These are phyloP conservation scores for Laupala kohalensis DNA, from an alignment of 1,140 invertebrate species.

Conservation along the genomic window DNA sequence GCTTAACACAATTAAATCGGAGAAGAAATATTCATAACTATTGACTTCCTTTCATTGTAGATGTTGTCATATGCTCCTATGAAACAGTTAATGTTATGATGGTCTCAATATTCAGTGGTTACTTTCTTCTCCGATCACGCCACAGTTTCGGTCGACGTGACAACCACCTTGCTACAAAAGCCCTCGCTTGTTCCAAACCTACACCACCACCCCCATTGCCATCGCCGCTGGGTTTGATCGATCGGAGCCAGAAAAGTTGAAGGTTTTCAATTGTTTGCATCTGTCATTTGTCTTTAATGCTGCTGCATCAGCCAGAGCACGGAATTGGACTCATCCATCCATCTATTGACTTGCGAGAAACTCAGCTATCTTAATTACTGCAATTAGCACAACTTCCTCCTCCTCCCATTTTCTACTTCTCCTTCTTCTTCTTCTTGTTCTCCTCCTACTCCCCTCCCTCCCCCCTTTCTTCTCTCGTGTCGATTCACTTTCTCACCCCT, in stretches of 20 bases:
- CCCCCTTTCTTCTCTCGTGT: not conserved
- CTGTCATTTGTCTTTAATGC: not conserved
- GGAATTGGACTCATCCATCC: not conserved
- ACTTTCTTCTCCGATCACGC: too few relatives aligned
- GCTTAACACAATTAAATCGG: too few relatives aligned
- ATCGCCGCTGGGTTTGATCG: not conserved
- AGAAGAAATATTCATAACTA: too few relatives aligned
- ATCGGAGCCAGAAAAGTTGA: not conserved
- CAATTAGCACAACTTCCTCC: not conserved
- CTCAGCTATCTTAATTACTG: not conserved
- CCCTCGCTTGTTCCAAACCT: too few relatives aligned
- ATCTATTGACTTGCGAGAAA: not conserved
- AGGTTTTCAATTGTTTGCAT: not conserved
- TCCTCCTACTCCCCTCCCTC: not conserved
- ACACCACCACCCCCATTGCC: too few relatives aligned
- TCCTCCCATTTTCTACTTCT: not conserved
- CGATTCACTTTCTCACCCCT: not conserved
- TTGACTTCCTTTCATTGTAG: too few relatives aligned
- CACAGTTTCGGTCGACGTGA: too few relatives aligned
- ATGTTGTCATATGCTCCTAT: too few relatives aligned
- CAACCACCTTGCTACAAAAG: too few relatives aligned
- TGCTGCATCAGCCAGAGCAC: not conserved
- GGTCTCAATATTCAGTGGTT: too few relatives aligned
- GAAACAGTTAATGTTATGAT: too few relatives aligned
- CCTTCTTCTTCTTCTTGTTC: not conserved